These are phyloP conservation scores for Thera britannica DNA, from an alignment of 2,888 invertebrate species.

Conservation along the genomic window DNA sequence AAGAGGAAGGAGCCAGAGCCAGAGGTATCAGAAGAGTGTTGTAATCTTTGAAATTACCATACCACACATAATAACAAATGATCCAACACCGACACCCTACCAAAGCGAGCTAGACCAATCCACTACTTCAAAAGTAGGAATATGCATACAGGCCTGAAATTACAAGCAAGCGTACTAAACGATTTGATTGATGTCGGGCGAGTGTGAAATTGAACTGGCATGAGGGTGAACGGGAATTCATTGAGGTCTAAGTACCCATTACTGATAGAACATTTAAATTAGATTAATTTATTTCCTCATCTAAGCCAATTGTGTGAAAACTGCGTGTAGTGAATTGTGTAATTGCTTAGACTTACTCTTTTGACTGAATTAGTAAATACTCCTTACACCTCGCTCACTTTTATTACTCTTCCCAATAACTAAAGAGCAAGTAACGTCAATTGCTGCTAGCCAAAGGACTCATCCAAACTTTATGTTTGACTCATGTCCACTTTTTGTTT, in stretches of 20 bases:
- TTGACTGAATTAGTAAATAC: neutral
- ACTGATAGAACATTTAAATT: conserved; percentile 39
- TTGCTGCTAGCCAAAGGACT: too few species aligned
- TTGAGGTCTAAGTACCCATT: conserved; percentile 40
- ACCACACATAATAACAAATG: neutral
- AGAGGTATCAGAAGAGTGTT: too few species aligned
- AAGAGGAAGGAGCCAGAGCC: too few species aligned
- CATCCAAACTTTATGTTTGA: too few species aligned
- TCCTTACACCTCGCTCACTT: too few species aligned
- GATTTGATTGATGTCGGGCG: conserved; percentile 51
- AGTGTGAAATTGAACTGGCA: conserved; percentile 55
- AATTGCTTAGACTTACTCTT: conserved; percentile 6
- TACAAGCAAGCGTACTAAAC: conserved; percentile 43
- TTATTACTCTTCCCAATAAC: too few species aligned
- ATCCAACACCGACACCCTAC: conserved; percentile 3
- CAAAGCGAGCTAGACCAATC: conserved; percentile 21
- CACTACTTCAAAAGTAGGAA: conserved; percentile 12
- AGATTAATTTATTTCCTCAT: conserved; percentile 39
- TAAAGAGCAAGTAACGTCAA: too few species aligned
- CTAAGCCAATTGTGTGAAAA: conserved; percentile 34
- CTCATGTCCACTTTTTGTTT: too few species aligned
- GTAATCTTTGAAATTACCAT: too few species aligned
- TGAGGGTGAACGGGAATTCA: conserved; percentile 38
- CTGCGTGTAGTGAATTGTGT: conserved; percentile 21
- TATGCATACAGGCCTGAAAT: conserved; percentile 30